Base-by-base conservation (phyloP, 2,888 invertebrate genomes). In the Stratiomys singularior region DNA sequence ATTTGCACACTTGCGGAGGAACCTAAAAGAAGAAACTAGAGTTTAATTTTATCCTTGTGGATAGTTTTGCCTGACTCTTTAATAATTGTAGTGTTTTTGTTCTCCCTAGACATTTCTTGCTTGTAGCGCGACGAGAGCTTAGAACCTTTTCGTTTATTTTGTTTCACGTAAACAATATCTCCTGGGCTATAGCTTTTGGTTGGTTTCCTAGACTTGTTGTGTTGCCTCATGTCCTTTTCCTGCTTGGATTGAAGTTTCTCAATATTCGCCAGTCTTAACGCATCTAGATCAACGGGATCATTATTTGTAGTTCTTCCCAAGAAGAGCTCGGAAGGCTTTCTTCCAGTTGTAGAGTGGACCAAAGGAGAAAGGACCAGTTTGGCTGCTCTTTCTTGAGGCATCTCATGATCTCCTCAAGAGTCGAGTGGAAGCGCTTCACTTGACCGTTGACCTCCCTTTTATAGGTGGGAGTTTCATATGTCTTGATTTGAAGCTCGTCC, bases 401-500 rank as follows among this genome's bases (percentile, higher is more conserved):
- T 23, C 60, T 21, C 60, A 60, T 60, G 5, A 60, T 60, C 23
- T 60, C 2, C 23, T 5, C 25, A 2, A 60, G 25, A n/a, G 60
- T 60, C 4, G 60, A 60, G 23, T 60, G 60, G 5, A 21, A 60
- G 25, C 60, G 21, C 18, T 60, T 25, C 23, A 60, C 2, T 25
- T 60, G 60, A 21, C 60, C 60, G 15, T 52, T 52, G 52, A n/a
- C n/a, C n/a, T n/a, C n/a, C n/a, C n/a, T n/a, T n/a, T n/a, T n/a
- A n/a, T n/a, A n/a, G n/a, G n/a, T 13, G 13, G 72, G 67, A 27
- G 56, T 30, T 25, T 27, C 23, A 25, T 15, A 69, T 9, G 23
- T 25, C 15, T 69, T 47, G 11, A 69, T 79, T 4, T 66, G 37
- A 9, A 80, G 67, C 11, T 78, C 72, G 46, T 78, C 76, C 30